phyloP scores from a whole-genome alignment of 1,140 invertebrate species.

The Homalodisca vitripennis region DNA sequence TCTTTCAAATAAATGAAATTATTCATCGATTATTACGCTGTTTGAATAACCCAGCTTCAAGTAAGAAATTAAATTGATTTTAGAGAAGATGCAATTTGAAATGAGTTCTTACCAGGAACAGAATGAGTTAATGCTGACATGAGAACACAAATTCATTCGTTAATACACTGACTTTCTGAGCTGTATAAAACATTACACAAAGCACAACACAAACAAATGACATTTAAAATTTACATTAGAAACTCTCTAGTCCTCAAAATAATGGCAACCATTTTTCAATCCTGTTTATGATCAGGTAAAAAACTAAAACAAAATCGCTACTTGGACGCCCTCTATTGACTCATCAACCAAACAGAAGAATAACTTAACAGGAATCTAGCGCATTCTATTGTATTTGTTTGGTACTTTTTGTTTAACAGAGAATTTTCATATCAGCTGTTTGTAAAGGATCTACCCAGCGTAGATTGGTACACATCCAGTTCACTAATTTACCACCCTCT shows the following conservation, averaged over 20 bases:
- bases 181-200: not conserved
- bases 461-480: too few species aligned
- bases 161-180: constrained; percentile 10
- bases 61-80: too few species aligned
- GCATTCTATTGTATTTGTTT: constrained; percentile 5
- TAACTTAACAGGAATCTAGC: not conserved
- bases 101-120: constrained; percentile 61
- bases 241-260: constrained; percentile 8
- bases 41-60: too few species aligned
- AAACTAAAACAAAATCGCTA: not conserved
- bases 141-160: constrained; percentile 25
- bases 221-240: constrained; percentile 20
- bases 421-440: too few species aligned
- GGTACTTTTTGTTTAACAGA: too few species aligned
- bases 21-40: too few species aligned
- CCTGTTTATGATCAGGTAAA: constrained; percentile 13
- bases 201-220: not conserved
- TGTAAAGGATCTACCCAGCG: too few species aligned
- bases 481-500: too few species aligned
- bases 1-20: too few species aligned
- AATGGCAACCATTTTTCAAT: constrained; percentile 22
- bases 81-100: too few species aligned
- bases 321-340: constrained; percentile 21
- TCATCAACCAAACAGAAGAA: not conserved
- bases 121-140: constrained; percentile 65